Conservation (phyloP, 2,113 vertebrate species). For the Channa maculata region DNA sequence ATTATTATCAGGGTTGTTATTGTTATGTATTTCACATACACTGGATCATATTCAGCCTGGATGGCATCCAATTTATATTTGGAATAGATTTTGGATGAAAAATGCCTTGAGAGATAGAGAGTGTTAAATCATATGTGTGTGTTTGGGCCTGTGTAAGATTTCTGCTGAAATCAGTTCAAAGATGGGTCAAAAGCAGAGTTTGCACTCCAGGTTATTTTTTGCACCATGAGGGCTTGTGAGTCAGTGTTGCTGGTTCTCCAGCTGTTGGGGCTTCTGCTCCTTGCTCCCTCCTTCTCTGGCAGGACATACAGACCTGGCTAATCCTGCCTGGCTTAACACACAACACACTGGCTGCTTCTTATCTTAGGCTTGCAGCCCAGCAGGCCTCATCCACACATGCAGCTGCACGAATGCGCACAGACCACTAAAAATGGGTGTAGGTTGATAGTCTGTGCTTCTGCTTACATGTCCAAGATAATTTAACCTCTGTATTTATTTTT, state of each 20-base stretch:
- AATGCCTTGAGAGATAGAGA: neutral
- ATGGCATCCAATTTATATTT: constrained; percentile 14
- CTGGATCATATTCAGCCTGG: constrained; percentile 11
- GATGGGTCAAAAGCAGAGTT: neutral
- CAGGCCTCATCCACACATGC: constrained; percentile 26
- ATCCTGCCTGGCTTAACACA: constrained; percentile 38
- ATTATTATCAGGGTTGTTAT: constrained; percentile 35
- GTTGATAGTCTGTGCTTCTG: neutral
- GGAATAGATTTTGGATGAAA: constrained; percentile 8
- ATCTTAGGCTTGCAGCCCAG: constrained; percentile 57
- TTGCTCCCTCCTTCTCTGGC: constrained; percentile 22
- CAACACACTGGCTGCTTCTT: constrained; percentile 42
- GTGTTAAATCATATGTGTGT: neutral
- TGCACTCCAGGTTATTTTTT: constrained; percentile 14
- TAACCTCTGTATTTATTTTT: neutral
- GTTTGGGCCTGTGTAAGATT: constrained; percentile 8
- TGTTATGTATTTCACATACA: constrained; percentile 21
- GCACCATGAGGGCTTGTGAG: constrained; percentile 3
- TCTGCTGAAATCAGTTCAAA: constrained; percentile 5
- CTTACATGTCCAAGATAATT: neutral
- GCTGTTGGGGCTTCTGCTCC: constrained; percentile 8
- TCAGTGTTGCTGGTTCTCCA: neutral
- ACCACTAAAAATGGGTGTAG: constrained; percentile 5
- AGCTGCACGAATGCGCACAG: constrained; percentile 25
- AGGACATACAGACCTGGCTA: constrained; percentile 40